Evolutionary conservation across 92 coral and sea anemone genomes (phyloP), one percentile per base, ranked within the genome.

Genomic region (Zoanthus sansibaricus): DNA sequence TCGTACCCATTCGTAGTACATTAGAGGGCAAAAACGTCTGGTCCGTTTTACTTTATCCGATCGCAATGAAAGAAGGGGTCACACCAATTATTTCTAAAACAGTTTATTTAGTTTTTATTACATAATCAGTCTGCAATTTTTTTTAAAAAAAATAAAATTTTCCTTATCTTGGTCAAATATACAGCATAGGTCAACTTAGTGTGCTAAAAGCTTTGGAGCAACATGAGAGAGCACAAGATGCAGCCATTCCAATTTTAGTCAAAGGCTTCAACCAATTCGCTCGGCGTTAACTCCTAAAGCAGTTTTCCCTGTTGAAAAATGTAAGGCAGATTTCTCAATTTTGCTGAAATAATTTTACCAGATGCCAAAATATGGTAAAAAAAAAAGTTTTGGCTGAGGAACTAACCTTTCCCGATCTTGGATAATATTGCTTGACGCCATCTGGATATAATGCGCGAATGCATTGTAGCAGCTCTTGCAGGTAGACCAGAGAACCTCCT

Each of bases 401-500:
- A 69, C 25, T 69, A 25, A 69, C 74, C 46, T 69, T 30, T 69
- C 74, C 47, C 46, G 74, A 69, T 6, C 45, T 69, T 11, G 74
- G 47, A 30, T 31, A 10, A 45, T 69, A 69, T 9, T 69, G 74
- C 44, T 78, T 78, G 1, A 83, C 74, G 0, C 77, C 87, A 45
- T 68, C 87, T 18, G 87, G 87, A 62, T 83, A 83, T 1, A 59
- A 10, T 11, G 51, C 67, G 66, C 77, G 25, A 32, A 83, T 45
- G 31, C 47, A 73, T 7, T 83, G 33, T 0, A 83, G 61, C 33
- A 83, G 72, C 33, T 44, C 32, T 69, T 83, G 52, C 1, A 78
- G 87, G 42, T 83, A 83, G 12, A 83, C 77, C 61, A 83, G 77
- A 4, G 87, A 83, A 25, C 47, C 44, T 69, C 46, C 46, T 69